These are phyloP conservation scores for Sclerodermus sp. DNA, from an alignment of 2,888 invertebrate species.

Conservation along the genomic window DNA sequence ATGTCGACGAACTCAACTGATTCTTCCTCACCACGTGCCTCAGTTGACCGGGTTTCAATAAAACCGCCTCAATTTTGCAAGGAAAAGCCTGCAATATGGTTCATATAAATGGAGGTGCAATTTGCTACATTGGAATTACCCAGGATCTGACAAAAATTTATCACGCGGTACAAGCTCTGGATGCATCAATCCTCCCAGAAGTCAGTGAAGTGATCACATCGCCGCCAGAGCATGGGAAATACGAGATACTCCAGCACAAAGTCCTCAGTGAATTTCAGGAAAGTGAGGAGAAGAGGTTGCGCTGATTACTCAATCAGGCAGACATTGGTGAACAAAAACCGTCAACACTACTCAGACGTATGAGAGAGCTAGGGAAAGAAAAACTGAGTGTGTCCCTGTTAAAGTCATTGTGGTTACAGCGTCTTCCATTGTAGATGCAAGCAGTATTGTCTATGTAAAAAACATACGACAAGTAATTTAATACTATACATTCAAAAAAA, in stretches of 20 bases:
- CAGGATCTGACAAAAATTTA: slow-evolving; percentile 26
- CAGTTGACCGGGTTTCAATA: slow-evolving; percentile 15
- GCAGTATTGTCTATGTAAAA: slow-evolving; percentile 20
- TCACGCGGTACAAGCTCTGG: slow-evolving; percentile 20
- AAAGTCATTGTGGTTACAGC: slow-evolving; percentile 9
- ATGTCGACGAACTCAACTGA: too few relatives aligned
- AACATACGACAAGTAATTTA: too few relatives aligned
- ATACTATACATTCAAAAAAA: too few relatives aligned
- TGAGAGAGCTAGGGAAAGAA: slow-evolving; percentile 17
- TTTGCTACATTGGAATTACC: slow-evolving; percentile 12
- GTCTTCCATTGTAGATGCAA: slow-evolving; percentile 1
- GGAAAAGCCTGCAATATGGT: slow-evolving; percentile 31
- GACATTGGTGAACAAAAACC: slow-evolving; percentile 21
- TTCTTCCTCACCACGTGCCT: too few relatives aligned
- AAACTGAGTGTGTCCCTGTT: slow-evolving; percentile 19
- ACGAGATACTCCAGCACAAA: slow-evolving; percentile 31
- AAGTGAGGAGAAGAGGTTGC: slow-evolving; percentile 11
- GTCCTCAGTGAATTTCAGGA: slow-evolving; percentile 21
- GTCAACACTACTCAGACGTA: slow-evolving; percentile 28
- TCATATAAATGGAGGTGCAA: slow-evolving; percentile 25
- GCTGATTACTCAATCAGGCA: slow-evolving; percentile 14
- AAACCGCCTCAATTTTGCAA: slow-evolving; percentile 31
- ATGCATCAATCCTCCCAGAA: slow-evolving; percentile 17
- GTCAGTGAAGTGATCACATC: slow-evolving; percentile 24
- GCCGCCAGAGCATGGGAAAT: slow-evolving; percentile 19